Evolutionary conservation across 2,797 vertebrate species (phyloP), one percentile per base, ranked within the genome.

Genomic region (Urophycis tenuis): DNA sequence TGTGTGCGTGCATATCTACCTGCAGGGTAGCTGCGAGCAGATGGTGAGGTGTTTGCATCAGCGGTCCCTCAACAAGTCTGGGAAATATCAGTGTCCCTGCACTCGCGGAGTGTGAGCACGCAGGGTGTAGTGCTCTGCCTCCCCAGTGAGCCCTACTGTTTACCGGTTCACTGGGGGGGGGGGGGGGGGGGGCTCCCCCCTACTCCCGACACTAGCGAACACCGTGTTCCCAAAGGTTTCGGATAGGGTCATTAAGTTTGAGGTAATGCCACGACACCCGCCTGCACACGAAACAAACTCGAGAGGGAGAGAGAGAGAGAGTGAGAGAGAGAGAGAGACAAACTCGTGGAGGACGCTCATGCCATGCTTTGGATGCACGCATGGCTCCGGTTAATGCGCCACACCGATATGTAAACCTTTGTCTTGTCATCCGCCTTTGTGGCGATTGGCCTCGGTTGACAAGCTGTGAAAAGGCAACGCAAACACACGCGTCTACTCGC

Each of bases 11-110:
- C 74, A 67, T 60, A n/a, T 22, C 15, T 60, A 19, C 53, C 53
- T 60, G 53, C 22, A 60, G 53, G 53, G 53, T 60, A n/a, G 53
- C 53, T 60, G n/a, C 53, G n/a, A 45, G 25, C 39, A 45, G 41
- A 73, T 72, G 71, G 71, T 35, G 71, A 35, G 14, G 53, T 60
- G 53, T n/a, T 60, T 60, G 53, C 53, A 60, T 25, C 53, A 60
- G 7, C 22, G 25, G 53, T 60, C 53, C 53, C 53, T 60, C 53
- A 25, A 60, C 53, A 60, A n/a, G 53, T 60, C 53, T 60, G 53
- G 53, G 53, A 60, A 60, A 25, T n/a, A 19, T 60, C 53, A 8
- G 22, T 25, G 53, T 60, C 53, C 53, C 53, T 60, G 22, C 53
- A 25, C 53, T 49, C 19, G 4, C 22, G 22, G 53, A 9, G 22